phyloP scores from a whole-genome alignment of 37 sponge, comb jelly and placozoan species.

The Chondrilla cf. caribensis region DNA sequence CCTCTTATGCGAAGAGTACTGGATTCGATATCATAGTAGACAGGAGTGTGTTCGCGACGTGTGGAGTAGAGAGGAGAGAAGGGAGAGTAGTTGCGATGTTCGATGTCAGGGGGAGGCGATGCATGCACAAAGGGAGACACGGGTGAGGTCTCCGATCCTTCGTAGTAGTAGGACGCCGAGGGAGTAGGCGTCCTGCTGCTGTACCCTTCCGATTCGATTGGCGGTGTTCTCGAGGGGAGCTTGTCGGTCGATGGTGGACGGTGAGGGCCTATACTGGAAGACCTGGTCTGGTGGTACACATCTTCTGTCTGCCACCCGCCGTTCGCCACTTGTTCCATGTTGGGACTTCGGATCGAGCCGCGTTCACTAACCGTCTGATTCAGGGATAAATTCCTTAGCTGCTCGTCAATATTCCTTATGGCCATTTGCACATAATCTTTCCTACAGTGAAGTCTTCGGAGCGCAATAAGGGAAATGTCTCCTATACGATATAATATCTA shows the following conservation, averaged over 20 bases:
- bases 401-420: neutral
- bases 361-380: neutral
- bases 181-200: constrained; percentile 49
- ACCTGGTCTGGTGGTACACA: too few relatives aligned
- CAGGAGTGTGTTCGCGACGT: constrained; percentile 20
- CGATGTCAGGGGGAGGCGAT: constrained; percentile 74
- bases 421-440: constrained; percentile 5
- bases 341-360: neutral
- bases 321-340: too few relatives aligned
- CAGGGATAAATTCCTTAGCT: neutral
- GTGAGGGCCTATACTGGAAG: too few relatives aligned
- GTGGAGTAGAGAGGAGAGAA: constrained; percentile 54
- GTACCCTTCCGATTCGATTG: constrained; percentile 39
- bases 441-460: neutral
- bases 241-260: too few relatives aligned
- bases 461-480: neutral
- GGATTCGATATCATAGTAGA: neutral
- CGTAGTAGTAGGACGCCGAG: constrained; percentile 14
- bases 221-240: neutral
- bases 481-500: neutral
- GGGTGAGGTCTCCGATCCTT: constrained; percentile 11
- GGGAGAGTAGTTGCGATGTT: constrained; percentile 62
- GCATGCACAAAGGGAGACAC: constrained; percentile 51
- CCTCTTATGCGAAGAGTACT: constrained; percentile 6
- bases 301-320: too few relatives aligned